Base-by-base conservation (phyloP, 2,888 invertebrate species). In the Dryobota labecula region DNA sequence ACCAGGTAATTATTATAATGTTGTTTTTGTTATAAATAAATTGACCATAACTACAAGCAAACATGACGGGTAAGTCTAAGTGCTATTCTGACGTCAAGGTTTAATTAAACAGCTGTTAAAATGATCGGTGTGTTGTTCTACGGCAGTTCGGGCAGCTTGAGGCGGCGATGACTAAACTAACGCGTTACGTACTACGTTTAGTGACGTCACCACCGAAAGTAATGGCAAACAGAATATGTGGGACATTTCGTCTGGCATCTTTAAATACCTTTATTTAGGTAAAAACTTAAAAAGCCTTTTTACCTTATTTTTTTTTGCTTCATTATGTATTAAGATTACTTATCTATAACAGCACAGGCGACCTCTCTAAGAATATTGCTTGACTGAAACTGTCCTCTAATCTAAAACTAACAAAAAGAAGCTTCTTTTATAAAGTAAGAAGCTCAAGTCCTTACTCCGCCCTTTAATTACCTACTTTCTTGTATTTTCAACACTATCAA, bases 181-280 rank as follows among this genome's bases (percentile, higher is more conserved):
- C 27, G 18, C 8, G 15, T 47, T 30, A 45, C 30, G 62, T 47
- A 43, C 43, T 49, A n/a, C n/a, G n/a, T n/a, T n/a, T n/a, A n/a
- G n/a, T 78, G 79, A 68, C 79, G 76, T 70, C 60, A 74, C 30
- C 15, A 51, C 33, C 18, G 49, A 61, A 61, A 68, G 30, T 72
- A 56, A 60, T 67, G 27, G 62, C 38, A 72, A 77, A 54, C 30
- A 60, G 13, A 47, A 13, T 8, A 36, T 54, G 36, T 36, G 24
- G 36, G 30, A 27, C 54, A 38, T 33, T 47, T 53, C 2, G 6
- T 47, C 33, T 41, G 18, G 20, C 43, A 36, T 47, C 2, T 41
- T 27, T 20, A 43, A 20, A 33, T 49, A 41, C 7, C 41, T 38
- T 41, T 18, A 58, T 20, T 11, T 18, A 2, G 27, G 11, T 45